Conservation (phyloP, 2,888 invertebrate species). For the Dorcus hopei region DNA sequence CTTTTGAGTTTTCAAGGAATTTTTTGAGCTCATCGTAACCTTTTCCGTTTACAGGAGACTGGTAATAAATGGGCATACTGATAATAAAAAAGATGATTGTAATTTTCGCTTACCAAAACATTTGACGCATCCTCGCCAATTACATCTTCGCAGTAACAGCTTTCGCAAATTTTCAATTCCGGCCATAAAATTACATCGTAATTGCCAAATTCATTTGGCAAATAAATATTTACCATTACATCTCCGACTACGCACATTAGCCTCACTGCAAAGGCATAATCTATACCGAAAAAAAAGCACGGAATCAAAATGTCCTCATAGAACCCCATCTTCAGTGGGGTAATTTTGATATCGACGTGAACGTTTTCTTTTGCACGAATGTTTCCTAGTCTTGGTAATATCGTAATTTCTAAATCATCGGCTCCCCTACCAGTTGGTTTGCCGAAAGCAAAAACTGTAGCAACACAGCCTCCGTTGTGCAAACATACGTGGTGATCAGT, state of each 20-base stretch:
- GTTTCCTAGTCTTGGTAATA: slow-evolving; percentile 37
- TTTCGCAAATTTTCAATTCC: slow-evolving; percentile 1
- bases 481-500: slow-evolving; percentile 33
- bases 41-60: no score
- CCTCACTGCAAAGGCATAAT: slow-evolving; percentile 35
- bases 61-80: no score
- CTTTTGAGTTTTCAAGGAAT: no score
- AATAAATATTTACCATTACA: slow-evolving; percentile 41
- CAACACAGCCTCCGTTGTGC: slow-evolving; percentile 33
- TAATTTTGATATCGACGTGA: slow-evolving; percentile 34
- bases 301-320: slow-evolving; percentile 43
- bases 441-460: slow-evolving; percentile 20
- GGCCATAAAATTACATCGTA: slow-evolving; percentile 34
- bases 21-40: no score
- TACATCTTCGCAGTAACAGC: background rate
- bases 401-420: slow-evolving; percentile 33
- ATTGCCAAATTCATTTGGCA: slow-evolving; percentile 33
- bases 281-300: slow-evolving; percentile 40
- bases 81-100: no score
- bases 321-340: slow-evolving; percentile 40
- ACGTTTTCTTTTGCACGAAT: slow-evolving; percentile 26
- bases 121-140: no score
- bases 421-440: slow-evolving; percentile 37
- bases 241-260: slow-evolving; percentile 43
- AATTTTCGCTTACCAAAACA: no score